A percentile compares a stretch with the other conserved stretches of the same genome.
phyloP scores from a whole-genome alignment of 2,113 vertebrate genomes.

The Passer montanus region DNA sequence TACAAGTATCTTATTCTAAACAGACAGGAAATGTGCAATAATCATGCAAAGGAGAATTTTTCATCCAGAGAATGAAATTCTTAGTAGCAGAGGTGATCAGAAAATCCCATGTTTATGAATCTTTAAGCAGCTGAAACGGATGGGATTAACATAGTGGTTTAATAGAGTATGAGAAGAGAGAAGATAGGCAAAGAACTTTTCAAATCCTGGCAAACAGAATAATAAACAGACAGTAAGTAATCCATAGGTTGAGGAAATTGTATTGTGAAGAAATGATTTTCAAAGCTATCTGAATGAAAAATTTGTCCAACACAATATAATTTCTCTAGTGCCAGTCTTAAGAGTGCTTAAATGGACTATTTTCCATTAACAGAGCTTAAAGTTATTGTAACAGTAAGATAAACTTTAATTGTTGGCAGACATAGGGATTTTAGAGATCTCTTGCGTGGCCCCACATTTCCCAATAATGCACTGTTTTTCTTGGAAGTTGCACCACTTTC shows the following conservation, averaged over 20 bases:
- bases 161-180: not conserved
- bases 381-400: not conserved
- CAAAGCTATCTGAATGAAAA: not conserved
- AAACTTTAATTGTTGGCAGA: not conserved
- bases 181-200: not conserved
- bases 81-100: not conserved
- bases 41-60: not conserved
- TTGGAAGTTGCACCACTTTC: not conserved
- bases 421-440: not conserved
- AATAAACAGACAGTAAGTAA: not conserved
- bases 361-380: not conserved
- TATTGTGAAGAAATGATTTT: not conserved
- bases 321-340: not conserved
- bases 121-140: not conserved
- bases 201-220: not conserved
- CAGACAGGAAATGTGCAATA: not conserved
- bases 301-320: not conserved
- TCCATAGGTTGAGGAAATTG: not conserved
- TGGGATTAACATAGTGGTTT: not conserved
- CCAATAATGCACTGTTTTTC: not conserved
- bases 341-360: not conserved
- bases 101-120: slow-evolving; percentile 11
- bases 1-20: not conserved
- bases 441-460: not conserved
- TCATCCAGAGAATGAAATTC: not conserved